Base-by-base conservation (phyloP, 2,797 vertebrate genomes). In the Agapornis canus region DNA sequence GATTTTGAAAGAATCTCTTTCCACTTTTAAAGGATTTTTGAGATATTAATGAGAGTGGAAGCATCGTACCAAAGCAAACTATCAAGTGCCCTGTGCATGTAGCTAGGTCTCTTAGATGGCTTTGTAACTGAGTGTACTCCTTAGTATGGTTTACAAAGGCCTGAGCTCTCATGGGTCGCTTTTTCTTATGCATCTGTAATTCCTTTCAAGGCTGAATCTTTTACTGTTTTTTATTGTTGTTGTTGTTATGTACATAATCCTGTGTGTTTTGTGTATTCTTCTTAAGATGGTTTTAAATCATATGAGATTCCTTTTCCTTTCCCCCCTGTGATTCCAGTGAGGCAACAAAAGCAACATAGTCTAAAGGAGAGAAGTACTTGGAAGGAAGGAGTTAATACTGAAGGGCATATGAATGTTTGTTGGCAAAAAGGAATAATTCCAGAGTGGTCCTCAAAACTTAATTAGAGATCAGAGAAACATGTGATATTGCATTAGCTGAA, bases 401-500 rank as follows among this genome's bases (percentile, higher is more conserved):
- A 81, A 94, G 8, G 26, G 1, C 10, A n/a, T 29, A 20, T 11
- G 4, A 86, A 78, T 35, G 7, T 5, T 54, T 54, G 27, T 48
- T 48, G 43, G 48, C 19, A 88, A 45, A 76, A 91, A 27, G 12
- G 21, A 92, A 9, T 60, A 37, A 76, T 65, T 92, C 61, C 82
- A 71, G 49, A 88, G 9, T 29, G 31, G 27, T 64, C 82, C 37
- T 91, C 40, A 66, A 81, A 93, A 92, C 82, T 79, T 95, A 73
- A 81, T 95, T 95, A 94, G 51, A 70, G 69, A 59, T 88, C 51
- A 70, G 79, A 81, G 51, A 75, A 88, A 90, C 63, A 77, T 84
- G 15, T 29, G 39, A 52, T 91, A 96, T 94, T 88, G 48, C 65
- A 90, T 97, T 96, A 95, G 57, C 59, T 79, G 68, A 77, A 76